Evolutionary conservation across 2,797 vertebrate genomes (phyloP), one percentile per base, ranked within the genome.

Genomic region (Myripristis murdjan): DNA sequence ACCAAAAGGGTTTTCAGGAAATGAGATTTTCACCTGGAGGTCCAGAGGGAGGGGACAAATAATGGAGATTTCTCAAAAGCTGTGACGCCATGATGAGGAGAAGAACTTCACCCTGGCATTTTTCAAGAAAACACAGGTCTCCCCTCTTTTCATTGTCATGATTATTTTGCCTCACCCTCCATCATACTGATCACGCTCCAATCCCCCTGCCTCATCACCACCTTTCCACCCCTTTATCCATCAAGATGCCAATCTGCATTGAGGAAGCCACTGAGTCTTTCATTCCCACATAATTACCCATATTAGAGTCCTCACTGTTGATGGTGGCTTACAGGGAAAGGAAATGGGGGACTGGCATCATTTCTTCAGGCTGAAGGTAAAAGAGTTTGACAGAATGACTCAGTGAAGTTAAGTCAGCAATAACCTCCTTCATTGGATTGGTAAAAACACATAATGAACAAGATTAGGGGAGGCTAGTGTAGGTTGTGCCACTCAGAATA

Each of bases 221-320:
- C 39, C 33, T 10, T 0, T 70, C 65, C 77, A 75, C 70, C 54
- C 43, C 62, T 68, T 70, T 77, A 91, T 90, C 66, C 75, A 83
- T 91, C 87, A 90, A 87, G 60, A 73, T 89, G 89, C 68, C 89
- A 93, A 83, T 93, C 88, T 86, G 91, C 90, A 89, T 91, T 74
- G 61, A 70, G 54, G 37, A 86, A 87, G 73, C 67, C 76, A 89
- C 24, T 20, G 64, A 90, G 65, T 78, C 67, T 78, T 86, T 89
- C 73, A 83, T 82, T 89, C 68, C 72, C 44, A 60, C 70, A 85
- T 91, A 91, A 93, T 93, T 89, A 86, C 69, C 81, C 79, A 71
- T 70, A 77, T 88, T 78, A 86, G 60, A 79, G 69, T 76, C 62
- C 58, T 62, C 57, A 73, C 49, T 35, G 64, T 49, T 64, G 68